Evolutionary conservation across 1,140 invertebrate genomes (phyloP), one percentile per base, ranked within the genome.

Genomic region (Aculops lycopersici): DNA sequence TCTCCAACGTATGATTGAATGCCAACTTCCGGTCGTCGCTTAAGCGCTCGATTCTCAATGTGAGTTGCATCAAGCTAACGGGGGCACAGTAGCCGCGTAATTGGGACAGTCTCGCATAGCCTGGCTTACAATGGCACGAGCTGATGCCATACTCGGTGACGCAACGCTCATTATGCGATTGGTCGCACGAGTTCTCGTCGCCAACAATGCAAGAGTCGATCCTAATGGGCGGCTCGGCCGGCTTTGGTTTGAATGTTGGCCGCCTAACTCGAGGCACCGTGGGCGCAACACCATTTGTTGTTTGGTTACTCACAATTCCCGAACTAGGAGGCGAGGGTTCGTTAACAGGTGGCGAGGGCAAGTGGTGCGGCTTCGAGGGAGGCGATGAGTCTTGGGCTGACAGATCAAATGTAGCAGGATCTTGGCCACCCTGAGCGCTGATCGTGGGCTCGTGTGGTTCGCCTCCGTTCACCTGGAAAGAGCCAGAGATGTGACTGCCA

Each of bases 151-250:
- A 65, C 57, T 84, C 74, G 0, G 77, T 84, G 43, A 70, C 67
- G 53, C 80, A 88, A 37, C 69, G 67, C 51, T 86, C 80, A 50
- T 80, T 73, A 53, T 80, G 72, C 17, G 72, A 70, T 37, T 67
- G 62, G 50, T 83, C 77, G 49, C 80, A 88, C 0, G 80, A 84
- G n/a, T 72, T 71, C 47, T 80, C 74, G 47, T 88, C 79, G 2
- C 79, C 80, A 1, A 84, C 78, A 18, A 84, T 84, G 49, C 80
- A 88, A 8, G 80, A 86, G 53, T 88, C 80, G 41, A 88, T 86
- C 48, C 79, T 53, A 38, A 50, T 46, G 14, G 45, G 38, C n/a
- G 46, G 46, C 15, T 39, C 45, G 17, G 45, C 42, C 13, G 46
- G 43, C n/a, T 41, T 38, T n/a, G 43, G 46, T 41, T 44, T 35